A percentile compares a stretch with the other conserved stretches of the same genome.
phyloP scores from a whole-genome alignment of 2,113 vertebrate species.

The Diphyllodes magnificus region DNA sequence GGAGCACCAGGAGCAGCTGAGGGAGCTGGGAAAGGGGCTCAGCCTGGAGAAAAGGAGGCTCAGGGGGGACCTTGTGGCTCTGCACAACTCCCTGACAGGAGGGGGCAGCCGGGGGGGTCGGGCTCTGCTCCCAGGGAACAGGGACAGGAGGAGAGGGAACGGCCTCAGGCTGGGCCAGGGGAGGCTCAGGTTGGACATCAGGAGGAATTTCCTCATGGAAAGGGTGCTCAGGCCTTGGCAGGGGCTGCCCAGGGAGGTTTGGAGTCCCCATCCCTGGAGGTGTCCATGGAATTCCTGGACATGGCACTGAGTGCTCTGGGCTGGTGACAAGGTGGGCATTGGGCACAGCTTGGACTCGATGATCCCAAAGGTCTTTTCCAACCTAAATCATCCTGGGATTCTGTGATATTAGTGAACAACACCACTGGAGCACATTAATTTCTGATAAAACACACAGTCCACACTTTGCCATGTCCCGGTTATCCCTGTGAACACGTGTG shows the following conservation, averaged over 20 bases:
- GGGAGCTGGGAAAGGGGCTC: too few species aligned
- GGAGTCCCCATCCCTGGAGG: not conserved
- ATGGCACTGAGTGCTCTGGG: not conserved
- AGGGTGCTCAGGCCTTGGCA: not conserved
- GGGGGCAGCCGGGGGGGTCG: too few species aligned
- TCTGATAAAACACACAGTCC: not conserved
- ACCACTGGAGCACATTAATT: not conserved
- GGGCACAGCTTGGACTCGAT: accelerated
- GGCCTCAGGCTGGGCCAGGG: not conserved
- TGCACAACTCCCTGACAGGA: too few species aligned
- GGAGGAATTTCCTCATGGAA: not conserved
- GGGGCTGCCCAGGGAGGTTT: not conserved
- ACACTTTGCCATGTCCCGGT: not conserved
- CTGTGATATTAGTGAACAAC: not conserved
- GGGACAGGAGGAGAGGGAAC: not conserved
- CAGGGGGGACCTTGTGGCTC: too few species aligned
- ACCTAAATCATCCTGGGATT: not conserved
- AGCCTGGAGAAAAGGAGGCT: too few species aligned
- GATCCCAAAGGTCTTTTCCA: not conserved
- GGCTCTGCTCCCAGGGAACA: too few species aligned
- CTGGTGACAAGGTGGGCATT: not conserved
- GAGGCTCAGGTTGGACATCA: not conserved
- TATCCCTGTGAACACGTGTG: accelerated
- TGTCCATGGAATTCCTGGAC: accelerated
- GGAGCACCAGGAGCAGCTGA: not conserved